Percentiles rank a stretch among this genome's conserved stretches.
phyloP scores from a whole-genome alignment of 2,888 invertebrate species.

The Bombylius discolor region DNA sequence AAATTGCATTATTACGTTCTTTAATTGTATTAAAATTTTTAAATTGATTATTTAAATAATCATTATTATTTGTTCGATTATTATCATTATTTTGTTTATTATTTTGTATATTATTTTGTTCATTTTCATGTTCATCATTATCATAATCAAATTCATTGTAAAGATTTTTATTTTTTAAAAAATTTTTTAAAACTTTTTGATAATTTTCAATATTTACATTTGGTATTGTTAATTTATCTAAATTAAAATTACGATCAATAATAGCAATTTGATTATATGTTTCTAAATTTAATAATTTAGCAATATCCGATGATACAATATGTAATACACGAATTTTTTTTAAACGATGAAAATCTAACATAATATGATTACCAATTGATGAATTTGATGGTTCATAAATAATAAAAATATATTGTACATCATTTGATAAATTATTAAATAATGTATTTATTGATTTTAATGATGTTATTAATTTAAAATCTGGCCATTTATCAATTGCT shows the following conservation, averaged over 20 bases:
- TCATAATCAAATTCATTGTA: not conserved
- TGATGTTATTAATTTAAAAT: conserved; percentile 43
- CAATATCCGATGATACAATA: conserved; percentile 29
- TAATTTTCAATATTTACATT: conserved; percentile 33
- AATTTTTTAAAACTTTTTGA: conserved; percentile 19
- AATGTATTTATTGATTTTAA: conserved; percentile 37
- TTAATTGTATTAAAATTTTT: not conserved
- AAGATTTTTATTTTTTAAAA: conserved; percentile 12
- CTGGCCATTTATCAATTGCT: conserved; percentile 43
- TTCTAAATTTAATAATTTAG: conserved; percentile 23
- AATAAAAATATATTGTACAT: conserved; percentile 46
- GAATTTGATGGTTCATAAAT: conserved; percentile 53
- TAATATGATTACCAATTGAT: conserved; percentile 29
- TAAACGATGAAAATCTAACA: conserved; percentile 47
- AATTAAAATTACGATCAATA: conserved; percentile 18
- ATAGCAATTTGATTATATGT: conserved; percentile 18
- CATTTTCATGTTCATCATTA: not conserved
- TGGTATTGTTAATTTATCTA: conserved; percentile 14
- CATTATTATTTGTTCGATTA: not conserved
- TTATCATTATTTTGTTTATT: not conserved
- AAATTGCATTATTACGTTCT: conserved; percentile 13
- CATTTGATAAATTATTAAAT: conserved; percentile 40
- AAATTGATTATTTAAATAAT: too few relatives aligned
- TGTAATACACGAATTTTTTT: conserved; percentile 45
- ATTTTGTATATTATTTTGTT: not conserved